A percentile compares a stretch with the other conserved stretches of the same genome.
Evolutionary conservation across 1,140 invertebrate species (phyloP).

Genomic region (Sarcophaga peregrina): DNA sequence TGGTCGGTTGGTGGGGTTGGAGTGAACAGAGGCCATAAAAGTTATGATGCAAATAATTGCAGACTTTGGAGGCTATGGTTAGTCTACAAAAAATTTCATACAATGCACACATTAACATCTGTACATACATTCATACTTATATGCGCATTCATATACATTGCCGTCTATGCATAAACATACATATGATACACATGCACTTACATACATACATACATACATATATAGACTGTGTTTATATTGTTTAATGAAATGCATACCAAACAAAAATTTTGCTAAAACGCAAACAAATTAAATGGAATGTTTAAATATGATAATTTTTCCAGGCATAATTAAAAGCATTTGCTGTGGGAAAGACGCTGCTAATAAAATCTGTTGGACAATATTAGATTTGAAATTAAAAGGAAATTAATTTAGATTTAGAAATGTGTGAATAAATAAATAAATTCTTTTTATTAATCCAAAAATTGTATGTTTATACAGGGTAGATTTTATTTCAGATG

Average conservation of each 20-base stretch:
- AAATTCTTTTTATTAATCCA: too few species aligned
- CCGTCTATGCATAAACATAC: too few species aligned
- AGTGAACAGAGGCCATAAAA: neutral
- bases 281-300: neutral
- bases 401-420: neutral
- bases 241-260: slow-evolving; percentile 25
- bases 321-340: neutral
- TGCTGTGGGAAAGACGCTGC: too few species aligned
- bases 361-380: too few species aligned
- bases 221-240: neutral
- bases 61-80: slow-evolving; percentile 7
- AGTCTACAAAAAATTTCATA: neutral
- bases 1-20: neutral
- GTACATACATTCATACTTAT: too few species aligned
- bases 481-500: too few species aligned
- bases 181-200: too few species aligned
- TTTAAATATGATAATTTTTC: slow-evolving; percentile 4
- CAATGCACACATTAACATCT: too few species aligned
- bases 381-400: neutral
- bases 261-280: neutral
- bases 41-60: slow-evolving; percentile 33
- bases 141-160: too few species aligned
- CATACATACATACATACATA: too few species aligned
- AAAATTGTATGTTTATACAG: too few species aligned
- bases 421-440: too few species aligned